A percentile compares a stretch with the other conserved stretches of the same genome.
Evolutionary conservation across 2,113 vertebrate genomes (phyloP).

Genomic region (Pluvialis apricaria): DNA sequence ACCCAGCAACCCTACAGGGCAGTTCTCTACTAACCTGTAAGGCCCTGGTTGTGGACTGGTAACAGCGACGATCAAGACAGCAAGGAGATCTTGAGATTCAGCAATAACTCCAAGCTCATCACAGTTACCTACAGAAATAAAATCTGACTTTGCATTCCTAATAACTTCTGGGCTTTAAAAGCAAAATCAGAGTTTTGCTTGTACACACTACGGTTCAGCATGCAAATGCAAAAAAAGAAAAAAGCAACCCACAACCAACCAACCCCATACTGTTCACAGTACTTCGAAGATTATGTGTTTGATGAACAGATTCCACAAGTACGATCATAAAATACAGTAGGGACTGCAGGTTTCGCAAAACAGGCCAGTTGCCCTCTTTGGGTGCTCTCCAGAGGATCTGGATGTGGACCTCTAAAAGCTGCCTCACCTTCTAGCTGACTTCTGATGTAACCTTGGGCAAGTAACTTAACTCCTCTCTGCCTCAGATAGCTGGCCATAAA

Average conservation of each 20-base stretch:
- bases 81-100: neutral
- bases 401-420: neutral
- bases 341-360: neutral
- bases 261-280: neutral
- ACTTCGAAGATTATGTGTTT: neutral
- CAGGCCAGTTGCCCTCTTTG: neutral
- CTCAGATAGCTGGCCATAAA: neutral
- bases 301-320: neutral
- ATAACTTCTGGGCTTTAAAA: neutral
- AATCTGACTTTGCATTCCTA: neutral
- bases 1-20: neutral
- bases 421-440: neutral
- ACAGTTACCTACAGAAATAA: neutral
- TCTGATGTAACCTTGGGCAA: neutral
- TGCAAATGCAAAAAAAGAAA: neutral
- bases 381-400: neutral
- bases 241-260: neutral
- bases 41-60: neutral
- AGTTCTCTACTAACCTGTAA: neutral
- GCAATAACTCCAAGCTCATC: neutral
- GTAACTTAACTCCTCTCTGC: neutral
- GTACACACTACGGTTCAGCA: neutral
- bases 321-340: neutral
- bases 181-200: neutral
- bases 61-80: fast-evolving